A percentile compares a stretch with the other conserved stretches of the same genome.
Evolutionary conservation across 2,113 vertebrate genomes (phyloP).

Genomic region (Psephotus haematonotus): DNA sequence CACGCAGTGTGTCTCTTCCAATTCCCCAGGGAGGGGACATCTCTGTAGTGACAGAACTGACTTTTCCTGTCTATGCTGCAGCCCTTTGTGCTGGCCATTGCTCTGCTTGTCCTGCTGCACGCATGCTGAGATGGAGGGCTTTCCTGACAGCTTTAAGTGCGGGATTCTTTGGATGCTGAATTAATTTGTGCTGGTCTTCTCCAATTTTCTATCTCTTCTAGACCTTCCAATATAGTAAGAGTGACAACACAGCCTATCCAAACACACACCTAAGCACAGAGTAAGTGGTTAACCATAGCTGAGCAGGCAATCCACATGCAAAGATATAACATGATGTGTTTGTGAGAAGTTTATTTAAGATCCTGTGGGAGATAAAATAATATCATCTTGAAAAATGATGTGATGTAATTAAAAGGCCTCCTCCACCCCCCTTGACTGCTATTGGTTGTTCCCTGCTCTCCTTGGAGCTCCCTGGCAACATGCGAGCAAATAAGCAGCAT

Average conservation of each 20-base stretch:
- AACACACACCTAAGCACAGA: not conserved
- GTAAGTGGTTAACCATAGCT: not conserved
- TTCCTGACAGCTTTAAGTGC: not conserved
- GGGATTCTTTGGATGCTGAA: not conserved
- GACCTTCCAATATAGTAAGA: not conserved
- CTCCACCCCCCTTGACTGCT: not conserved
- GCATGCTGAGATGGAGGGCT: accelerated
- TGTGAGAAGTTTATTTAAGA: not conserved
- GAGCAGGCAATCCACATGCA: not conserved
- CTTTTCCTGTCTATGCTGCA: not conserved
- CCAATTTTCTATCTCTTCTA: not conserved
- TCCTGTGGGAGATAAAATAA: not conserved
- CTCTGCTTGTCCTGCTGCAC: not conserved
- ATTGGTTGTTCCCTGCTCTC: constrained; percentile 28
- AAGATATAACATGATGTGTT: not conserved
- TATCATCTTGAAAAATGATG: constrained; percentile 2
- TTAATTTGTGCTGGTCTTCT: not conserved
- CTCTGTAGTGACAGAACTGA: not conserved
- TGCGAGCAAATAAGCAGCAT: constrained; percentile 20
- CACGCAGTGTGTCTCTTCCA: accelerated
- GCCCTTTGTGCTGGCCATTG: not conserved
- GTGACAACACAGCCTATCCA: not conserved
- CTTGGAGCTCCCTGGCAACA: constrained; percentile 44
- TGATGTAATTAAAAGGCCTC: constrained; percentile 9
- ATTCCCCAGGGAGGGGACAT: not conserved